Percentiles rank a stretch among this genome's conserved stretches.
Conservation (phyloP, 2,888 invertebrate genomes). For the Chalcis sispes region DNA sequence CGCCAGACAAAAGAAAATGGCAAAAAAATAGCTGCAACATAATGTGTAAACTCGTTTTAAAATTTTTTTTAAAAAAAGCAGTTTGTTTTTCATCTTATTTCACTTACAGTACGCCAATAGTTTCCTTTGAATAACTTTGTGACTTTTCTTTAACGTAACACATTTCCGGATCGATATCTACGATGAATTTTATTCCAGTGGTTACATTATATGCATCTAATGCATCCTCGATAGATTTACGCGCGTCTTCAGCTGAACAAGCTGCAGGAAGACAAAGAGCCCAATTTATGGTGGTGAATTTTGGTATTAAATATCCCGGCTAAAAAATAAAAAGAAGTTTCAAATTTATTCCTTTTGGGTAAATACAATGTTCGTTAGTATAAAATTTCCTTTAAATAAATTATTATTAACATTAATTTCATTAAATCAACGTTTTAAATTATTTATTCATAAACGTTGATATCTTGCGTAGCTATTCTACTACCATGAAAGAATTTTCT, state of each 20-base stretch:
- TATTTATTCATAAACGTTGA: no score
- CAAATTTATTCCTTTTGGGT: no score
- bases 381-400: no score
- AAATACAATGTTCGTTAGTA: no score
- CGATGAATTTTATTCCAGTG: constrained; percentile 79
- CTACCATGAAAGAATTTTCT: not conserved
- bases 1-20: constrained; percentile 70
- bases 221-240: constrained; percentile 79
- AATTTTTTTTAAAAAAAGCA: no score
- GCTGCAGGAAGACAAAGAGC: constrained; percentile 83
- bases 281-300: constrained; percentile 84
- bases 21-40: constrained; percentile 71
- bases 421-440: no score
- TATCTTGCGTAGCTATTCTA: no score
- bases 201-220: constrained; percentile 80
- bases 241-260: constrained; percentile 80
- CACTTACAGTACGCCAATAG: constrained; percentile 77
- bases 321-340: constrained; percentile 69
- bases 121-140: constrained; percentile 74
- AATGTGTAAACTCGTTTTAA: no score
- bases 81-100: not conserved
- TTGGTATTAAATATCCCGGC: constrained; percentile 85
- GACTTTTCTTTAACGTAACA: constrained; percentile 78
- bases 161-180: constrained; percentile 80
- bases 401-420: no score